These are phyloP conservation scores for Anguilla japonica DNA, from an alignment of 2,113 vertebrate species.

Conservation along the genomic window DNA sequence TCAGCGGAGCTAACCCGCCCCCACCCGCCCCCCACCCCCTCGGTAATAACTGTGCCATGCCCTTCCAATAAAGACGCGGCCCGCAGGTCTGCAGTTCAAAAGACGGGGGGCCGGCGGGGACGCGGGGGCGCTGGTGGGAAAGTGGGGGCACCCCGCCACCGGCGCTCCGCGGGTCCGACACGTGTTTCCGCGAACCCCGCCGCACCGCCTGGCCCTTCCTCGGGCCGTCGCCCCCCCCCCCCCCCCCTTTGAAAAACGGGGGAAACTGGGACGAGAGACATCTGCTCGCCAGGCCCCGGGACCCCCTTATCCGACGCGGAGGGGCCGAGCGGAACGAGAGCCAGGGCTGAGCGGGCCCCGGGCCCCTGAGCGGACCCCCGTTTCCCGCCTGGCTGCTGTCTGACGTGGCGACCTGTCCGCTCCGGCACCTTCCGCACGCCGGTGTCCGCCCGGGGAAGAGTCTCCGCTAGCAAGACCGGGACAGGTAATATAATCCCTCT, in stretches of 20 bases:
- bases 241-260: slow-evolving; percentile 45
- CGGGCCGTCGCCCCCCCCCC: slow-evolving; percentile 41
- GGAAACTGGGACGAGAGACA: slow-evolving; percentile 39
- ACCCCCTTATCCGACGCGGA: slow-evolving; percentile 12
- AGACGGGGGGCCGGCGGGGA: slow-evolving; percentile 33
- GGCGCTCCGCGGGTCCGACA: slow-evolving; percentile 50
- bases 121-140: neutral
- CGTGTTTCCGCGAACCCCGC: slow-evolving; percentile 63
- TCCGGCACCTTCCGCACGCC: neutral
- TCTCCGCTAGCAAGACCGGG: neutral
- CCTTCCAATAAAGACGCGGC: slow-evolving; percentile 61
- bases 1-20: slow-evolving; percentile 58
- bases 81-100: slow-evolving; percentile 67
- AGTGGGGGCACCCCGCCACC: slow-evolving; percentile 52
- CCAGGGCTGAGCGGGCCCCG: neutral
- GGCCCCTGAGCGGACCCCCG: neutral
- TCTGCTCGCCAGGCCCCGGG: slow-evolving; percentile 48
- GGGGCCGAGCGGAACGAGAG: slow-evolving; percentile 9
- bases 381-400: neutral
- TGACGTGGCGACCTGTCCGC: neutral
- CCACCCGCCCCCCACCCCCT: neutral
- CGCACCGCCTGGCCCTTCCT: slow-evolving; percentile 58
- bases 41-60: slow-evolving; percentile 63
- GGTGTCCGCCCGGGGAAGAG: neutral
- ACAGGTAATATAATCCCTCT: neutral